Percentiles rank a stretch among this genome's conserved stretches.
Evolutionary conservation across 2,888 invertebrate species (phyloP).

Genomic region (Campoplex capitator): DNA sequence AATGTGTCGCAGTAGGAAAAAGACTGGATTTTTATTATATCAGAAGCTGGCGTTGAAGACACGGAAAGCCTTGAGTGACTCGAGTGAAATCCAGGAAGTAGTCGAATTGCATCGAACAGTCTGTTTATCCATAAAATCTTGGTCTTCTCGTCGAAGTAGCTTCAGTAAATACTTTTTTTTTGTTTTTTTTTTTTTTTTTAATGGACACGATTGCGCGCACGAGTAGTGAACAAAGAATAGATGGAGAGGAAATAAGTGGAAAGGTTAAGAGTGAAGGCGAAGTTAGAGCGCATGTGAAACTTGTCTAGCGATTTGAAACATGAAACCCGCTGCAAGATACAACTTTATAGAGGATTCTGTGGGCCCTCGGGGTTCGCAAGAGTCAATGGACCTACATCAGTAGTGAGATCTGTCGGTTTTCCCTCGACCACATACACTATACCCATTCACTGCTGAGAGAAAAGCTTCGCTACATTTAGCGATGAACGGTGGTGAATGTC

Average conservation of each 20-base stretch:
- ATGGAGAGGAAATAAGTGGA: not conserved
- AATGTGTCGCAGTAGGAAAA: not conserved
- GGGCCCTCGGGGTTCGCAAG: conserved; percentile 1
- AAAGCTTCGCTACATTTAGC: conserved; percentile 16
- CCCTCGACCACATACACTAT: conserved; percentile 8
- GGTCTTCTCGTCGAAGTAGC: not conserved
- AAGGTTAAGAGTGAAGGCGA: not conserved
- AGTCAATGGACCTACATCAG: conserved; percentile 21
- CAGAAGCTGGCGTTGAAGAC: too few relatives aligned
- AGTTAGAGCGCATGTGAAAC: conserved; percentile 20
- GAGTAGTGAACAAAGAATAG: not conserved
- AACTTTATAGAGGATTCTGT: conserved; percentile 17
- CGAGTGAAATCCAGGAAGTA: not conserved
- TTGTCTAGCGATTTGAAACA: conserved; percentile 15
- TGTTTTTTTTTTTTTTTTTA: not conserved
- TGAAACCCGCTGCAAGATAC: conserved; percentile 1
- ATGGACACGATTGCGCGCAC: not conserved
- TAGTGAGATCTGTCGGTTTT: conserved; percentile 32
- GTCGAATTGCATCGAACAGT: too few relatives aligned
- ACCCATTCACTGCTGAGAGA: not conserved
- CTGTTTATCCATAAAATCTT: not conserved
- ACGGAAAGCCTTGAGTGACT: not conserved
- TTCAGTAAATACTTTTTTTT: not conserved
- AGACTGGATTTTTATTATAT: not conserved
- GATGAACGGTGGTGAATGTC: not conserved